Conservation (phyloP, 2,797 vertebrate genomes). For the Xiphophorus birchmanni region DNA sequence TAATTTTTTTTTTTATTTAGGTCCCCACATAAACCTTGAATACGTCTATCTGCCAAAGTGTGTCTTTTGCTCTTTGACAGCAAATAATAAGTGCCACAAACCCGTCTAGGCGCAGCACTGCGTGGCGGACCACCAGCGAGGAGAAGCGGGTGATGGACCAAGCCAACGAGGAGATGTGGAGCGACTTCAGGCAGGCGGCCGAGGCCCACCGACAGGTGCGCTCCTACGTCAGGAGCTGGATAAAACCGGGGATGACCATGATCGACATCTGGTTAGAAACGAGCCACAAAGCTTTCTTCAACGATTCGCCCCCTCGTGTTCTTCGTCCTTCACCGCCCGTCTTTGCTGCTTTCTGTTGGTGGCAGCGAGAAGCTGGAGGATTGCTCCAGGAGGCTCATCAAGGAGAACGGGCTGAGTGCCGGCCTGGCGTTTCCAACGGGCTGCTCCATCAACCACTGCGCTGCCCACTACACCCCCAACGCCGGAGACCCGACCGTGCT, state of each 20-base stretch:
- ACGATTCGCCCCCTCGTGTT: neutral
- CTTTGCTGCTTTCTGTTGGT: conserved; percentile 21
- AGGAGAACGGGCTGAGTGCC: conserved; percentile 93
- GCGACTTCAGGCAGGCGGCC: conserved; percentile 95
- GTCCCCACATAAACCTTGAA: conserved; percentile 15
- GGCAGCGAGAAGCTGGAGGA: conserved; percentile 95
- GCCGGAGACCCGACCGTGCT: conserved; percentile 96
- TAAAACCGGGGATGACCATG: conserved; percentile 98
- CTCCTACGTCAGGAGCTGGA: conserved; percentile 95
- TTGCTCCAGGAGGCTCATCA: conserved; percentile 95
- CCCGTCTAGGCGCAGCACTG: conserved; percentile 86
- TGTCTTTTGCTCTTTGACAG: conserved; percentile 24
- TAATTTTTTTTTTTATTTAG: conserved; percentile 32
- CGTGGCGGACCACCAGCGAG: conserved; percentile 91
- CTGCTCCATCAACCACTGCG: conserved; percentile 98
- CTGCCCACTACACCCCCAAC: conserved; percentile 98
- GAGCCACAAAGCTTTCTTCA: neutral
- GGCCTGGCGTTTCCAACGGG: conserved; percentile 98
- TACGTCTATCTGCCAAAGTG: conserved; percentile 7
- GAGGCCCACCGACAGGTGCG: conserved; percentile 98
- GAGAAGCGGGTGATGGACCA: conserved; percentile 94
- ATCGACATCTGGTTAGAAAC: conserved; percentile 97
- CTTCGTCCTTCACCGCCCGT: conserved; percentile 9
- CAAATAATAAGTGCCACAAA: conserved; percentile 40
- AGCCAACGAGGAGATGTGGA: conserved; percentile 98